phyloP scores from a whole-genome alignment of 1,140 invertebrate species.

The Hycleus cichorii region DNA sequence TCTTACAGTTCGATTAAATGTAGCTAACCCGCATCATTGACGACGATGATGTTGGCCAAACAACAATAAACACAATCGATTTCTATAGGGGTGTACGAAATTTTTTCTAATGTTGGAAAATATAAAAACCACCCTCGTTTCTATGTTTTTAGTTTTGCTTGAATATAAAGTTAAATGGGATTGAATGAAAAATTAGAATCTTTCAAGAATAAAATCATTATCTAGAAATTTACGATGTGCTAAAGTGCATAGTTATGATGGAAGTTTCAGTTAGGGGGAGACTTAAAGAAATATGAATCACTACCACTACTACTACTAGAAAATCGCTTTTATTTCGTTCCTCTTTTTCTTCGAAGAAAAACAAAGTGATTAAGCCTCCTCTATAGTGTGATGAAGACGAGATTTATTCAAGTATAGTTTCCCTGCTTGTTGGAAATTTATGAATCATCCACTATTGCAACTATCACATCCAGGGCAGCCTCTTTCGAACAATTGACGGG shows the following conservation, averaged over 20 bases:
- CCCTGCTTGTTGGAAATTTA: constrained; percentile 2
- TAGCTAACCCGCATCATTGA: too few species aligned
- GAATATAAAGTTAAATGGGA: too few species aligned
- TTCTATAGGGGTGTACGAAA: too few species aligned
- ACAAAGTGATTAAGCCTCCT: constrained; percentile 2
- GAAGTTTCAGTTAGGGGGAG: neutral
- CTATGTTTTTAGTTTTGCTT: too few species aligned
- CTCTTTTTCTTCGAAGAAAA: neutral
- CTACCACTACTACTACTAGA: too few species aligned
- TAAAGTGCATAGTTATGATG: constrained; percentile 1
- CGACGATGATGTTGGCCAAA: too few species aligned
- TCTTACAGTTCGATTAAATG: too few species aligned
- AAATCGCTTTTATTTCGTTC: neutral
- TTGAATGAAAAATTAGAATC: too few species aligned
- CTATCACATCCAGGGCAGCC: constrained; percentile 5
- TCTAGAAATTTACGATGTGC: constrained; percentile 4
- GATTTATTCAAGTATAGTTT: constrained; percentile 13
- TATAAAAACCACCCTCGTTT: too few species aligned
- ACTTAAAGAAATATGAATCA: constrained; percentile 2
- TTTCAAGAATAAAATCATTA: constrained; percentile 6
- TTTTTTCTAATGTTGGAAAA: too few species aligned
- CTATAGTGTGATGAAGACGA: neutral
- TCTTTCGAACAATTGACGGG: neutral
- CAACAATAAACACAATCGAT: too few species aligned
- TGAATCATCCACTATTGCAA: constrained; percentile 4